These are phyloP conservation scores for Paramacrobiotus metropolitanus DNA, from an alignment of 1,140 invertebrate genomes.

Conservation along the genomic window DNA sequence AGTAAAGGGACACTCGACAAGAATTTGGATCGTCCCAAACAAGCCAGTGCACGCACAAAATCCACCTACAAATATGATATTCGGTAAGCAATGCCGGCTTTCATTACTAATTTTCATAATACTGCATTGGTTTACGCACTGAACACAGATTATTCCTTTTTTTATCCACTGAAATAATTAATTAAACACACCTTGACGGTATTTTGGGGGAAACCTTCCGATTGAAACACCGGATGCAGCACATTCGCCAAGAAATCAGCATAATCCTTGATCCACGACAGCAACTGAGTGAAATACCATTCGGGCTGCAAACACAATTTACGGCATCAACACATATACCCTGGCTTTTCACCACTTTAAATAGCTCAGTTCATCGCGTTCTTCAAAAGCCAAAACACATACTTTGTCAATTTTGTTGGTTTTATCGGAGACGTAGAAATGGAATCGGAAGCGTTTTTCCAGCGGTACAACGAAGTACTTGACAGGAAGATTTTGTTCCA, in stretches of 20 bases:
- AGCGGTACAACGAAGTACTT: background rate
- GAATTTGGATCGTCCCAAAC: background rate
- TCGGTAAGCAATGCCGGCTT: background rate
- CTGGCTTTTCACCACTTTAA: too few species aligned
- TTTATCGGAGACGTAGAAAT: background rate
- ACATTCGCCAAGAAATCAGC: background rate
- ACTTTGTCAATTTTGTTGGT: background rate
- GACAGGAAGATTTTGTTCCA: background rate
- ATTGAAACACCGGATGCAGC: background rate
- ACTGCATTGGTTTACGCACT: too few species aligned
- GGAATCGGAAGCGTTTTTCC: conserved; percentile 1
- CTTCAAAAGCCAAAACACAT: too few species aligned
- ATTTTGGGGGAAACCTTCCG: background rate
- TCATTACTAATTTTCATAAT: background rate
- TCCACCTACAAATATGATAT: background rate
- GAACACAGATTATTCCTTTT: too few species aligned
- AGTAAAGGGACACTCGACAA: background rate
- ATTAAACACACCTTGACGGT: too few species aligned
- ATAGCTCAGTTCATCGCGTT: too few species aligned
- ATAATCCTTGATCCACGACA: background rate
- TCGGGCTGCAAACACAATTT: background rate
- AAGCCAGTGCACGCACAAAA: background rate
- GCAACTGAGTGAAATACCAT: background rate
- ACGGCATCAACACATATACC: background rate
- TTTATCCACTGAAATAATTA: too few species aligned